Conservation (phyloP, 2,113 vertebrate species). For the Syngnathus floridae region DNA sequence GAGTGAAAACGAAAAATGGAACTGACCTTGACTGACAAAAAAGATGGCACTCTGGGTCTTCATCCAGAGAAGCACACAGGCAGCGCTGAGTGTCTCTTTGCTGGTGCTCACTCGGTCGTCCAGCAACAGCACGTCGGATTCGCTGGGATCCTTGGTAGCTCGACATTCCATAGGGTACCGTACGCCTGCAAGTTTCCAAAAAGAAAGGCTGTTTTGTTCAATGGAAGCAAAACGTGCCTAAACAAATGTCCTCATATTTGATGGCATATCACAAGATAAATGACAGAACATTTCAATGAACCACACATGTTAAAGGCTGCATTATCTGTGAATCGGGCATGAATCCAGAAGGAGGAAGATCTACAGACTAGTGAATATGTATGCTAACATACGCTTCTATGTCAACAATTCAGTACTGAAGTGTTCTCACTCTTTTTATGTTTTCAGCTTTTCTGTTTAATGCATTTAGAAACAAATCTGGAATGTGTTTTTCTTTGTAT, state of each 20-base stretch:
- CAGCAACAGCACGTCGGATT: constrained; percentile 38
- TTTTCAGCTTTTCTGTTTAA: no score
- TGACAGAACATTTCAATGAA: background rate
- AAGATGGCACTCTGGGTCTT: constrained; percentile 44
- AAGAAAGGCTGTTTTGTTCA: constrained; percentile 3
- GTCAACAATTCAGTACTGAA: no score
- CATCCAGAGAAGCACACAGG: constrained; percentile 30
- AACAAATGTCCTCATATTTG: background rate
- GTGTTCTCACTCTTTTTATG: no score
- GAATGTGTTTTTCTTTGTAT: no score
- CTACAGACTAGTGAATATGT: background rate
- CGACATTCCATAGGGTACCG: constrained; percentile 68
- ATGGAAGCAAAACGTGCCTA: background rate
- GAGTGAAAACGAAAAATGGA: background rate
- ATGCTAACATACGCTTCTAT: constrained; percentile 4
- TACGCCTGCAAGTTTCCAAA: constrained; percentile 47
- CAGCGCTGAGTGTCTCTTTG: constrained; percentile 44
- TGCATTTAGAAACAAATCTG: no score
- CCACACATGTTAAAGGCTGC: background rate
- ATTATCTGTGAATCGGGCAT: background rate
- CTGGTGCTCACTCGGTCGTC: background rate
- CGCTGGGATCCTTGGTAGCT: constrained; percentile 61
- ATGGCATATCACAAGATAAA: background rate
- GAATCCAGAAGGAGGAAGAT: background rate
- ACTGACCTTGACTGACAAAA: constrained; percentile 62